A percentile compares a stretch with the other conserved stretches of the same genome.
Evolutionary conservation across 2,888 invertebrate genomes (phyloP).

Genomic region (Campoplex nolae): DNA sequence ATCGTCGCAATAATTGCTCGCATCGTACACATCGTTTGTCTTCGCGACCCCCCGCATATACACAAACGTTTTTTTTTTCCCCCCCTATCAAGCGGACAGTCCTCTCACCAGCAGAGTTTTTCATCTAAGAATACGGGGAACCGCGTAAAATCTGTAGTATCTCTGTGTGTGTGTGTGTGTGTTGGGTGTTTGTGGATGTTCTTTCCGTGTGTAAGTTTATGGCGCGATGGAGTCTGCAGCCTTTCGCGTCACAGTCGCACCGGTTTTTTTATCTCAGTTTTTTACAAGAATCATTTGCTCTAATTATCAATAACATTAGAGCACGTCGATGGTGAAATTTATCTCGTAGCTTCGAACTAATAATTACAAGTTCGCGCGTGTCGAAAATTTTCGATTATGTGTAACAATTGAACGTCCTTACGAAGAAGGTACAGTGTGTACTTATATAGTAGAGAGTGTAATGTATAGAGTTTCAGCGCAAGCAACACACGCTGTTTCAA

Average conservation of each 20-base stretch:
- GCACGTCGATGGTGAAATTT: neutral
- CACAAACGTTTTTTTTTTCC: neutral
- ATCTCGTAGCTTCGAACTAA: neutral
- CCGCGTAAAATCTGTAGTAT: constrained; percentile 1
- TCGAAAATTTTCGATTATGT: neutral
- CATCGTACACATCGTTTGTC: neutral
- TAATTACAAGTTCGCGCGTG: neutral
- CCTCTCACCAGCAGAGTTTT: neutral
- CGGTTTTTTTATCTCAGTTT: constrained; percentile 2
- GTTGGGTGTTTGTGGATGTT: neutral
- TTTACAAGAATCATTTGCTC: neutral
- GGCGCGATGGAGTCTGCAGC: constrained; percentile 1
- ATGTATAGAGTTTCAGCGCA: neutral
- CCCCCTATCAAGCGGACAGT: neutral
- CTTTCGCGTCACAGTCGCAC: constrained; percentile 8
- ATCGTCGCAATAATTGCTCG: neutral
- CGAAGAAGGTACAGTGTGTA: constrained; percentile 2
- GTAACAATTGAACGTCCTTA: neutral
- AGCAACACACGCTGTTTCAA: neutral
- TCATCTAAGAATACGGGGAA: neutral
- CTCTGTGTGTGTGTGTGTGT: neutral
- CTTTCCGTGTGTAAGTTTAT: neutral
- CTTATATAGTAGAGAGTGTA: neutral
- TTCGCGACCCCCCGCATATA: neutral
- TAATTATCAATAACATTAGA: neutral